phyloP scores from a whole-genome alignment of 2,888 invertebrate genomes.

The Isotomurus palustris region DNA sequence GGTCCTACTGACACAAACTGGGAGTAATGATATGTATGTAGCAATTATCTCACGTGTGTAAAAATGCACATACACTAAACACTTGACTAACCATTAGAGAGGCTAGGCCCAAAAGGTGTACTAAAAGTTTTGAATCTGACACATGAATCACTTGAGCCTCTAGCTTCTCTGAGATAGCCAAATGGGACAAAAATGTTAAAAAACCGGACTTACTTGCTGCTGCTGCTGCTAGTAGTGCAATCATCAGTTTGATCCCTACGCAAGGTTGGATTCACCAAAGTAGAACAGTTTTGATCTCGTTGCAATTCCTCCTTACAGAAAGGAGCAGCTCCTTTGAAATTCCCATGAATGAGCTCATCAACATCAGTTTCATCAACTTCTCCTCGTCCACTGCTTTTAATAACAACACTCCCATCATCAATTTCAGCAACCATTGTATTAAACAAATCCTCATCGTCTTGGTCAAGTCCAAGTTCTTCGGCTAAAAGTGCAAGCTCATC shows the following conservation, averaged over 20 bases:
- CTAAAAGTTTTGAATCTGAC: no score
- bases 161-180: no score
- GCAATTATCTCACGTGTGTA: no score
- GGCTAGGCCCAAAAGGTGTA: no score
- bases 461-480: conserved; percentile 43
- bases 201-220: conserved; percentile 38
- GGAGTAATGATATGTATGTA: no score
- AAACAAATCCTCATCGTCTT: conserved; percentile 42
- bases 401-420: conserved; percentile 9
- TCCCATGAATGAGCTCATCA: conserved; percentile 2
- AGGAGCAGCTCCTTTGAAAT: conserved; percentile 3
- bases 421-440: conserved; percentile 35
- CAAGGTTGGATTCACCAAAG: background rate
- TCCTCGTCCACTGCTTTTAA: background rate
- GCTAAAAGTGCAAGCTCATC: conserved; percentile 44
- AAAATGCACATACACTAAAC: no score
- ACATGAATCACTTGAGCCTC: no score
- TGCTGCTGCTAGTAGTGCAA: no score
- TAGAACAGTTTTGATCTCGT: conserved; percentile 1
- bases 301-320: background rate
- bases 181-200: conserved; percentile 27
- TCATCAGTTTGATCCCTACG: no score
- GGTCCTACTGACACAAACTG: no score
- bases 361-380: background rate
- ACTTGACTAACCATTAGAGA: no score